Percentiles rank a stretch among this genome's conserved stretches.
Evolutionary conservation across 2,797 vertebrate genomes (phyloP).

Genomic region (Platyrinchus mystaceus): DNA sequence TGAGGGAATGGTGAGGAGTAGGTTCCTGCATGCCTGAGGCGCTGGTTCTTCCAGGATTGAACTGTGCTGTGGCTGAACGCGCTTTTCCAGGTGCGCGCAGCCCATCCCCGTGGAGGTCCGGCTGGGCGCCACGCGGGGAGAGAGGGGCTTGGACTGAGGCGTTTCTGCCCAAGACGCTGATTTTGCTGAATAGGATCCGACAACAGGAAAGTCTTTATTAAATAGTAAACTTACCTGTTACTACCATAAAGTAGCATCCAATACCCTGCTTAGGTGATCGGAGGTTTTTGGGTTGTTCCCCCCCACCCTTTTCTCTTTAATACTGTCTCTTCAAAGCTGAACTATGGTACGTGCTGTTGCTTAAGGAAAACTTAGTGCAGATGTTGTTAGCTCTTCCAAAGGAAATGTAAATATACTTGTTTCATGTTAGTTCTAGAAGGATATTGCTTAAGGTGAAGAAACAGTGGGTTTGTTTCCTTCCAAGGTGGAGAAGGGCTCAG

Average conservation of each 20-base stretch:
- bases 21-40: background rate
- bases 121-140: background rate
- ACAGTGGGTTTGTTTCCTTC: background rate
- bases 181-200: background rate
- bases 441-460: background rate
- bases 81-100: background rate
- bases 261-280: background rate
- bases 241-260: background rate
- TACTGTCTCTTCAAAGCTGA: background rate
- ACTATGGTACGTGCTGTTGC: background rate
- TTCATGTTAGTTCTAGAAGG: background rate
- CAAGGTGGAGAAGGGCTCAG: background rate
- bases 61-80: background rate
- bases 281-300: background rate
- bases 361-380: background rate
- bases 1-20: background rate
- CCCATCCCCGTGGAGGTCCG: background rate
- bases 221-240: background rate
- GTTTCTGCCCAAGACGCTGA: rapidly evolving
- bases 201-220: background rate
- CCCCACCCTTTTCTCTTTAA: background rate
- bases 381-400: background rate
- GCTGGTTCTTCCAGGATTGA: background rate
- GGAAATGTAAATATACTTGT: background rate
- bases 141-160: rapidly evolving